A percentile compares a stretch with the other conserved stretches of the same genome.
These are phyloP conservation scores for Drosophila erecta DNA, from an alignment of 1,140 invertebrate species.

Conservation along the genomic window DNA sequence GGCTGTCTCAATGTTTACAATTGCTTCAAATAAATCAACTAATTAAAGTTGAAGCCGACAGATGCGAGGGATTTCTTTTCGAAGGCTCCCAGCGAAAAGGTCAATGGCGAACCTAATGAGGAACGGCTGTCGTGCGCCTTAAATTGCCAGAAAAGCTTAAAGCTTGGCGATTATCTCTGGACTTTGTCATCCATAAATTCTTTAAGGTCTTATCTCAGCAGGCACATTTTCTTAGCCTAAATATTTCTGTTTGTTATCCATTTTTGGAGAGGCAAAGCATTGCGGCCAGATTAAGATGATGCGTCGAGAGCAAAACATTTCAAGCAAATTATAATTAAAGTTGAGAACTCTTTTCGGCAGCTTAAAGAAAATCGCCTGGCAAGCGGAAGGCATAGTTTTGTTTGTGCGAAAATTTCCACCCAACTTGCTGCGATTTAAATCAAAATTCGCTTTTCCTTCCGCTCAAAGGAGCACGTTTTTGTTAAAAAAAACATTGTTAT, in stretches of 20 bases:
- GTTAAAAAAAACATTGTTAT: neutral
- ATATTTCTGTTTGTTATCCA: conserved; percentile 34
- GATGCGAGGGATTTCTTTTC: neutral
- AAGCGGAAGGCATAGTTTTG: conserved; percentile 8
- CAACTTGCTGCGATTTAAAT: conserved; percentile 16
- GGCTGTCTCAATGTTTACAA: conserved; percentile 27
- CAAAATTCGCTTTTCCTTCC: conserved; percentile 4
- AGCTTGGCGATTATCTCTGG: conserved; percentile 10
- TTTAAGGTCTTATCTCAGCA: conserved; percentile 23
- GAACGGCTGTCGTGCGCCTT: neutral
- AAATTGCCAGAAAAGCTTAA: neutral
- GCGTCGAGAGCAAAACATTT: conserved; percentile 26
- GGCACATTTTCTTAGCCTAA: conserved; percentile 26
- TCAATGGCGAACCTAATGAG: conserved; percentile 1
- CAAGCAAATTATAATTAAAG: conserved; percentile 37
- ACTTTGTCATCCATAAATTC: conserved; percentile 16
- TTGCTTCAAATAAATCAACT: conserved; percentile 37
- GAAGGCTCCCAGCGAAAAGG: neutral
- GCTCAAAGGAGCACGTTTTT: neutral
- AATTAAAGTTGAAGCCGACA: conserved; percentile 16
- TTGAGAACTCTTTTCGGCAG: conserved; percentile 16
- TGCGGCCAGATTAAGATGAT: conserved; percentile 23
- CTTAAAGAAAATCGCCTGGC: conserved; percentile 11
- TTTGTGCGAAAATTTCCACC: conserved; percentile 12
- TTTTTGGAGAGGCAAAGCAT: conserved; percentile 7